These are phyloP conservation scores for Zoroaster sp. DNA, from an alignment of 53 echinoderm and acorn worm species.

Conservation along the genomic window DNA sequence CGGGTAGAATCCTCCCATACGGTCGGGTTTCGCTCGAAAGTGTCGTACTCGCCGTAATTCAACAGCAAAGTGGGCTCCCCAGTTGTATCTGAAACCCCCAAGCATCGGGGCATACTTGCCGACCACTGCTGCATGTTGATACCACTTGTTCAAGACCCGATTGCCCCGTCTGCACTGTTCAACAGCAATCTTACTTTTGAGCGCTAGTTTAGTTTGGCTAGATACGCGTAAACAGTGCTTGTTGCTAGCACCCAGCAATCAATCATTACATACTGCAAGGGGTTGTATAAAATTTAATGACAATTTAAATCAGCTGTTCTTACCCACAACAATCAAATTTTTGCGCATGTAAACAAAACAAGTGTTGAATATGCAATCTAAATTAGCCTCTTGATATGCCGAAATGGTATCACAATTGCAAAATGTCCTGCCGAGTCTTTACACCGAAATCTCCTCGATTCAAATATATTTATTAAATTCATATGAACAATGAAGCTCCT, in stretches of 20 bases:
- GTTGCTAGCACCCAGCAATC: slow-evolving; percentile 96
- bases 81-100: slow-evolving; percentile 35
- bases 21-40: slow-evolving; percentile 51
- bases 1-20: slow-evolving; percentile 54
- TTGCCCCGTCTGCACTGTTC: slow-evolving; percentile 47
- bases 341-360: slow-evolving; percentile 60
- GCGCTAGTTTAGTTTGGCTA: slow-evolving; percentile 69
- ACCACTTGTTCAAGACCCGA: slow-evolving; percentile 56
- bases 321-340: slow-evolving; percentile 50
- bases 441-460: slow-evolving; percentile 39
- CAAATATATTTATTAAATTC: slow-evolving; percentile 31
- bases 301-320: slow-evolving; percentile 94
- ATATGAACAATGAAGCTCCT: neutral
- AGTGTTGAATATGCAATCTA: slow-evolving; percentile 30
- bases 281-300: slow-evolving; percentile 99
- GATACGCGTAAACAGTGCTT: slow-evolving; percentile 97
- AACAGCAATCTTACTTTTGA: slow-evolving; percentile 48
- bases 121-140: slow-evolving; percentile 69
- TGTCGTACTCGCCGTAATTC: slow-evolving; percentile 34
- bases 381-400: slow-evolving; percentile 20
- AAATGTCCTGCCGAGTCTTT: neutral
- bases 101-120: slow-evolving; percentile 48
- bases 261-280: slow-evolving; percentile 98
- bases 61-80: slow-evolving; percentile 31
- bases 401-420: slow-evolving; percentile 14